Conservation (phyloP, 2,113 vertebrate species). For the Circaetus cinerascens region DNA sequence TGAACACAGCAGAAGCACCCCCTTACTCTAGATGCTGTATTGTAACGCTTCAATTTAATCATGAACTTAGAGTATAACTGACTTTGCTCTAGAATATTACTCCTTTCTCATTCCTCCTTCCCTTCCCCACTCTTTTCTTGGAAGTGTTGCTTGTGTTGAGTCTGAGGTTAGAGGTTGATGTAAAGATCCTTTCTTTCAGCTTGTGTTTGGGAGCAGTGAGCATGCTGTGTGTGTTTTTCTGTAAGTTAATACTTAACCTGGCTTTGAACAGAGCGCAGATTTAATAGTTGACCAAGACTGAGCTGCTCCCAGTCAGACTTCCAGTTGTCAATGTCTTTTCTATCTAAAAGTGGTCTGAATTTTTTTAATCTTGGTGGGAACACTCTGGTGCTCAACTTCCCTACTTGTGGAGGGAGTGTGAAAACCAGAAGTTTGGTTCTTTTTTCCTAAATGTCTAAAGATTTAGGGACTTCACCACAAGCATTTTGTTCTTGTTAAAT, state of each 20-base stretch:
- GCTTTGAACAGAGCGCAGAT: background rate
- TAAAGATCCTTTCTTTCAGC: background rate
- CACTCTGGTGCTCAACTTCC: background rate
- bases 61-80: background rate
- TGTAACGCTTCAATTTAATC: background rate
- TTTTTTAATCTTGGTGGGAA: background rate
- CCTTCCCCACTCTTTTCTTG: background rate
- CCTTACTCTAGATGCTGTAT: fast-evolving
- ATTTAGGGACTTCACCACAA: background rate
- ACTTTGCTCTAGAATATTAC: background rate
- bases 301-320: background rate
- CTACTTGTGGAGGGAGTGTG: background rate
- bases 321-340: background rate
- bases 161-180: background rate
- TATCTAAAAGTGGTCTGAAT: background rate
- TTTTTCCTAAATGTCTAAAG: background rate
- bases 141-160: background rate
- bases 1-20: background rate
- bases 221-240: background rate
- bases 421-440: background rate
- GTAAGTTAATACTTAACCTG: background rate
- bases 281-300: background rate
- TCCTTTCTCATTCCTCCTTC: background rate
- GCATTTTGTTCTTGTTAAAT: background rate
- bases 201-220: background rate